Evolutionary conservation across 2,888 invertebrate genomes (phyloP).

Genomic region (Melanchra persicariae): DNA sequence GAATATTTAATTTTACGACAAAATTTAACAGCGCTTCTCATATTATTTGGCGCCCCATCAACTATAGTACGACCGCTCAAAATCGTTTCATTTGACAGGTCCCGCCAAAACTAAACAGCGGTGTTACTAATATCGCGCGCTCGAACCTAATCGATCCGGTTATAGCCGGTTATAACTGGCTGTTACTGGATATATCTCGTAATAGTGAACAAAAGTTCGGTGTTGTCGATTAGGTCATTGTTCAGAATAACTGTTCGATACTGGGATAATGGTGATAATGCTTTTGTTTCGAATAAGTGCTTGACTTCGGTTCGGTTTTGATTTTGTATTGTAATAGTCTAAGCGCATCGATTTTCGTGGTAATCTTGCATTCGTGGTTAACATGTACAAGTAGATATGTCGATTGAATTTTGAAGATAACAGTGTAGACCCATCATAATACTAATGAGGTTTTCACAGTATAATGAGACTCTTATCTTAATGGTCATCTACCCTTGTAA

Average conservation of each 20-base stretch:
- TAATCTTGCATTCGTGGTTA: not conserved
- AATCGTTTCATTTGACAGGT: slow-evolving; percentile 51
- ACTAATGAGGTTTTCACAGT: not conserved
- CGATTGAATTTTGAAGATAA: slow-evolving; percentile 9
- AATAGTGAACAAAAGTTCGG: slow-evolving; percentile 52
- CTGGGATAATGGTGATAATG: slow-evolving; percentile 44
- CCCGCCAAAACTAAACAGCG: slow-evolving; percentile 38
- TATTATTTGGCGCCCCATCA: slow-evolving; percentile 35
- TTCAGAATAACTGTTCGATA: slow-evolving; percentile 57
- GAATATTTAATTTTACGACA: slow-evolving; percentile 28
- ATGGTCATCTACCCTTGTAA: too few relatives aligned
- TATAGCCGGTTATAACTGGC: slow-evolving; percentile 37
- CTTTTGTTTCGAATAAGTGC: slow-evolving; percentile 45
- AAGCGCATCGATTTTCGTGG: slow-evolving; percentile 11
- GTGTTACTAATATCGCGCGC: slow-evolving; percentile 27
- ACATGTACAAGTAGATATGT: not conserved
- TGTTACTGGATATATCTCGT: slow-evolving; percentile 43
- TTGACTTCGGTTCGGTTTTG: slow-evolving; percentile 9
- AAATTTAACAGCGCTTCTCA: slow-evolving; percentile 11
- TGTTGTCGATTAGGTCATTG: slow-evolving; percentile 58
- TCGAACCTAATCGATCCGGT: slow-evolving; percentile 34
- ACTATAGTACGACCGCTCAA: slow-evolving; percentile 33
- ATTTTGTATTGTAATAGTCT: slow-evolving; percentile 21
- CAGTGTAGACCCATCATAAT: not conserved
- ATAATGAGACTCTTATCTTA: too few relatives aligned